These are phyloP conservation scores for Perognathus longimembris DNA, from an alignment of 2,113 vertebrate genomes.

Conservation along the genomic window DNA sequence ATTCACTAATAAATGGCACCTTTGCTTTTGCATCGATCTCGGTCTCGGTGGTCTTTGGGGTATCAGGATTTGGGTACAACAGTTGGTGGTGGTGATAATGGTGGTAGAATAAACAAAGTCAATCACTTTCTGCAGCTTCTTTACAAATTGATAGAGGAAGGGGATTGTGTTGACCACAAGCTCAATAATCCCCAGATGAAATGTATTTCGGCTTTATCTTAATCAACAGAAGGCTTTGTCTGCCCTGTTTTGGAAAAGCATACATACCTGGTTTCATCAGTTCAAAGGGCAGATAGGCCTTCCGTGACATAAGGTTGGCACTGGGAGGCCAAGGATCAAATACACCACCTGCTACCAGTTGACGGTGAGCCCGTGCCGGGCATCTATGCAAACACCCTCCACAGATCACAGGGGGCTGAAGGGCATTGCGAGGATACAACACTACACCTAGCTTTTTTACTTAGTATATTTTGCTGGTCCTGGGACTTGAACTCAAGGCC, in stretches of 20 bases:
- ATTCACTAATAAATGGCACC: no score
- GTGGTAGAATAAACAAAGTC: not conserved
- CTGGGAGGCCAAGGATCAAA: not conserved
- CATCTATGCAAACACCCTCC: not conserved
- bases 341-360: not conserved
- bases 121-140: conserved; percentile 17
- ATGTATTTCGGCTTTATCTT: not conserved
- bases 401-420: not conserved
- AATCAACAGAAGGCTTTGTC: conserved; percentile 35
- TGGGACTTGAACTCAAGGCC: no score
- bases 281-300: not conserved
- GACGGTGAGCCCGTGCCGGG: not conserved
- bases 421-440: not conserved
- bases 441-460: no score
- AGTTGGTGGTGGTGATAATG: no score
- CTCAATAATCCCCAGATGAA: conserved; percentile 12
- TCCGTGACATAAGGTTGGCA: fast-evolving
- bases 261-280: conserved; percentile 22
- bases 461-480: no score
- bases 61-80: no score
- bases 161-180: not conserved
- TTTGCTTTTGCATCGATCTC: no score
- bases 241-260: not conserved
- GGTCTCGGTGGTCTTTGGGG: no score
- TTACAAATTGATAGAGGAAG: not conserved